phyloP scores from a whole-genome alignment of 2,797 vertebrate species.

The Graptemys geographica region DNA sequence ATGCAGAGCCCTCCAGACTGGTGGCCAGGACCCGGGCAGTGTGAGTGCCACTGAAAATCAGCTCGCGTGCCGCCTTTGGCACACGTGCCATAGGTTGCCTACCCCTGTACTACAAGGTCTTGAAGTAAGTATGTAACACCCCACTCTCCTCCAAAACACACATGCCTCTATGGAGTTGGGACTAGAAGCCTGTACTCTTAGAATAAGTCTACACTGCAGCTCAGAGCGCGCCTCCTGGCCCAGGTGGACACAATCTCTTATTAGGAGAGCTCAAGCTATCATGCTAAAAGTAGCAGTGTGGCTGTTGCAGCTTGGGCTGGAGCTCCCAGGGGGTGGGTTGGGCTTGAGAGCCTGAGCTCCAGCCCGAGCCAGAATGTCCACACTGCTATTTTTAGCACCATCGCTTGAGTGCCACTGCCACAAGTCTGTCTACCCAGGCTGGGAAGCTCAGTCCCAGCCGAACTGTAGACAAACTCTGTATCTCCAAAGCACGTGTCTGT shows the following conservation, averaged over 20 bases:
- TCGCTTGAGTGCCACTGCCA: neutral
- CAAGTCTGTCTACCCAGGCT: neutral
- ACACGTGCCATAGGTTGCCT: no score
- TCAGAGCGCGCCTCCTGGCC: neutral
- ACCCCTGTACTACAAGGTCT: neutral
- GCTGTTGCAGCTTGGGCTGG: neutral
- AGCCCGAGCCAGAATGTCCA: no score
- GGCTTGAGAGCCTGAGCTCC: neutral
- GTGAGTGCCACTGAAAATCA: no score
- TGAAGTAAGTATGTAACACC: neutral
- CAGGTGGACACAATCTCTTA: neutral
- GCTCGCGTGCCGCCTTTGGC: no score
- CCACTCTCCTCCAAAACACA: no score
- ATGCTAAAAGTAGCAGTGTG: neutral
- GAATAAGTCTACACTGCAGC: neutral
- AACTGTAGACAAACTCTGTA: neutral
- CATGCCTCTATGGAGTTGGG: neutral
- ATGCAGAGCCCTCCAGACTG: no score
- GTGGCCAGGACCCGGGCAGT: no score
- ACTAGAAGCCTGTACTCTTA: neutral
- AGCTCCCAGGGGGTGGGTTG: no score
- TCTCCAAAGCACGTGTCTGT: neutral
- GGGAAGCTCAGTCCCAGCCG: neutral
- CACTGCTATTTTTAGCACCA: neutral
- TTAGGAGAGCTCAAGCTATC: neutral